phyloP scores from a whole-genome alignment of 1,140 invertebrate species.

The Drosophila teissieri region DNA sequence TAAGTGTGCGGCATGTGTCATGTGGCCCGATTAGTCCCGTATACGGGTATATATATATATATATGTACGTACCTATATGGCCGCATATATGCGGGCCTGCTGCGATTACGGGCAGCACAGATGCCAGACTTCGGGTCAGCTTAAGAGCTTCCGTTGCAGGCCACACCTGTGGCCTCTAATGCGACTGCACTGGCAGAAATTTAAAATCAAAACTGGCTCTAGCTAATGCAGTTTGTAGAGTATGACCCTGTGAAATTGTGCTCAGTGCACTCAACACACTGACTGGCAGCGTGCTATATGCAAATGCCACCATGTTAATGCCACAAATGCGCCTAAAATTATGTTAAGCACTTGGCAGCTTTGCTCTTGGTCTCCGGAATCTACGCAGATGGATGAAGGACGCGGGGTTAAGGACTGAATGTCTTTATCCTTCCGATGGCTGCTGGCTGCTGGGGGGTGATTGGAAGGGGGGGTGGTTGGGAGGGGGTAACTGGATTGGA shows the following conservation, averaged over 20 bases:
- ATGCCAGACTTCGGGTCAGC: constrained; percentile 31
- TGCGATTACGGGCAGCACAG: not conserved
- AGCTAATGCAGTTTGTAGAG: not conserved
- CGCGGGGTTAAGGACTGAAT: not conserved
- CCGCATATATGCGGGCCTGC: not conserved
- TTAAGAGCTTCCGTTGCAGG: constrained; percentile 47
- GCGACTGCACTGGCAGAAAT: constrained; percentile 1
- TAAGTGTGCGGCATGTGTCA: constrained; percentile 50
- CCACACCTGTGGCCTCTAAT: constrained; percentile 52
- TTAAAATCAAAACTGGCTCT: not conserved
- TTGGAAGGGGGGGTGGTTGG: too few species aligned
- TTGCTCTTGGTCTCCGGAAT: constrained; percentile 11
- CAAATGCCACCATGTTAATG: constrained; percentile 45
- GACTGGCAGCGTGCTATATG: constrained; percentile 10
- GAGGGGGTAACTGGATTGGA: not conserved
- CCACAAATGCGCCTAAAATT: constrained; percentile 71
- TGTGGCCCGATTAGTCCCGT: constrained; percentile 22
- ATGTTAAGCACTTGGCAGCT: constrained; percentile 61
- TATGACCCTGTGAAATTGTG: not conserved
- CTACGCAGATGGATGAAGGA: not conserved
- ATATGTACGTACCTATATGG: not conserved
- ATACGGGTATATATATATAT: not conserved
- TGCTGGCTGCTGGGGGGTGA: too few species aligned
- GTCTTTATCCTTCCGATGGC: not conserved
- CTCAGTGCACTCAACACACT: constrained; percentile 21